Evolutionary conservation across 35 echinoderm and acorn worm species (phyloP), one percentile per base, ranked within the genome.

Genomic region (Amphiura filiformis): DNA sequence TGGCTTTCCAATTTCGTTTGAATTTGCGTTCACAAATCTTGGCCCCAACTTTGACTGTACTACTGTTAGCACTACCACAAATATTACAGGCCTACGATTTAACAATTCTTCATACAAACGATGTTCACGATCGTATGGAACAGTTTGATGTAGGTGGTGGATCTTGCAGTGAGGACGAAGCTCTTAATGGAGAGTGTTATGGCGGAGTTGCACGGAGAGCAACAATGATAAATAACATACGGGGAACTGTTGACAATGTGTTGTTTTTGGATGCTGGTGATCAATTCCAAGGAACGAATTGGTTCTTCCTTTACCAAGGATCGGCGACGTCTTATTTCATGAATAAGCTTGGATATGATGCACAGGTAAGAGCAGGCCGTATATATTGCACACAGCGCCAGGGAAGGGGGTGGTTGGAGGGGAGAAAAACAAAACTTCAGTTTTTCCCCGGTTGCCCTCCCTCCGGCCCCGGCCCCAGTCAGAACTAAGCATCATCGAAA

Each of bases 221-320:
- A 9, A 86, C 91, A 5, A 82, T 65, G 0, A 78, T 97, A 11
- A 65, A 84, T 15, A 57, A 89, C 18, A 57, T 80, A 5, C 79
- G 81, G 34, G 11, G 52, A 4, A 47, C 38, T 47, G 76, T 42
- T 32, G 39, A 13, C 0, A 94, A 94, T 38, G 92, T 91, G 95
- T 92, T 41, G 95, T n/a, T n/a, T n/a, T n/a, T n/a, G n/a, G n/a
- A n/a, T n/a, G n/a, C n/a, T n/a, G n/a, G n/a, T n/a, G n/a, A 97
- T 52, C 76, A 94, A 38, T 97, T 94, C 75, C 95, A 97, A 38
- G 95, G 95, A 1, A 97, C 95, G 1, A 83, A 91, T n/a, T 97
- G 95, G 95, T 97, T 91, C 42, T 93, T 91, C 40, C 85, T 85
- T 0, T 97, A 91, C 42, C 80, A 85, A 49, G 95, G 95, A 31